Base-by-base conservation (phyloP, 2,797 vertebrate genomes). In the Sebastes paucispinis region DNA sequence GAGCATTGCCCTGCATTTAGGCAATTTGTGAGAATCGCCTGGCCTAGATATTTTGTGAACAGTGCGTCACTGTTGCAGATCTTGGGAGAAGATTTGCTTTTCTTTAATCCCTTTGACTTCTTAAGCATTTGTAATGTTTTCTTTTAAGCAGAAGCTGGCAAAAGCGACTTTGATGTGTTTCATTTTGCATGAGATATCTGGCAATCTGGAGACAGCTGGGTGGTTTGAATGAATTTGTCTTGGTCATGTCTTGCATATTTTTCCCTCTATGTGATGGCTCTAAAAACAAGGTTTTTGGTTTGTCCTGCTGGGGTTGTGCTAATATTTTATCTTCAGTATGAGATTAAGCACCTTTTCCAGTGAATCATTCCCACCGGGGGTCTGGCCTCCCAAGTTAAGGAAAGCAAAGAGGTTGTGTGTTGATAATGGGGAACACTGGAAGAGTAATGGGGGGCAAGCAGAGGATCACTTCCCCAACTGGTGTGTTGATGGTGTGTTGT, bases 121-220 rank as follows among this genome's bases (percentile, higher is more conserved):
- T 81, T 43, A 69, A 82, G 71, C 70, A 65, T 74, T 75, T 75
- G 31, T 55, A 31, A 31, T 83, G 70, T 90, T 83, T 69, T 75
- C 67, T 75, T 20, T 80, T n/a, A 27, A 58, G 31, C 3, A 3
- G 14, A 39, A 27, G 29, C 14, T 74, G 32, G n/a, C 12, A 43
- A 69, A 81, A 82, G 20, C 7, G 11, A 50, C 52, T 85, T 68
- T 75, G 66, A 52, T 29, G 34, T 12, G 6, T 57, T 80, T 76
- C 11, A 27, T 58, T 64, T 70, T 13, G 25, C 50, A 8, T 66
- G 29, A 39, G 14, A 66, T 64, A 73, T 52, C 36, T 63, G 71
- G 50, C 52, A 13, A n/a, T 70, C 24, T 25, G 25, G 5, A 55
- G 67, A 69, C 72, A 75, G 62, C 83, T 27, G 67, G 55, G 24